Base-by-base conservation (phyloP, 2,797 vertebrate species). In the Gymnoscopelus microlampas region DNA sequence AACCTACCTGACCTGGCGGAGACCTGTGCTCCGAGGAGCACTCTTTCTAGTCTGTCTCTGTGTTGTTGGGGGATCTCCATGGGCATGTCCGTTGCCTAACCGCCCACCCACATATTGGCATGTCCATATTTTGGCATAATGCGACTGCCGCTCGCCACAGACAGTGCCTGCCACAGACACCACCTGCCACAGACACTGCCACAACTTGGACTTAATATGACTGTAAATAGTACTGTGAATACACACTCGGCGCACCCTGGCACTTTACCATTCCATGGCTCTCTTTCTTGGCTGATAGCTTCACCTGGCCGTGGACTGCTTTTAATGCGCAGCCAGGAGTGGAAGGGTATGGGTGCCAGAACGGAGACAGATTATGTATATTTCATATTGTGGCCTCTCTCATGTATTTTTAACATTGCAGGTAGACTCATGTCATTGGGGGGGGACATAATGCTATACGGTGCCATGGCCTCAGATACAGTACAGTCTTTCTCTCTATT, bases 251-350 rank as follows among this genome's bases (percentile, higher is more conserved):
- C 8, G 39, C 23, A 55, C 3, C 53, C 77, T 14, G 63, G 53
- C 69, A 60, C 53, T 70, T 47, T 44, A 62, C 72, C 63, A 39
- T 3, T 29, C 66, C 60, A 26, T n/a, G 57, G 26, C 76, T 66
- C 56, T 66, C 64, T 71, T 73, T 79, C 60, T 58, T 3, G 68
- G 66, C 57, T 79, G 81, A 85, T 79, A 85, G 67, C 80, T 76
- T 85, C 75, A 78, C 76, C 83, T 68, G 29, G 68, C 60, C 74
- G 68, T 71, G 59, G 72, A 80, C 61, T 64, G 74, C 72, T 89
- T 91, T 88, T 88, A 78, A 19, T 76, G 82, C 85, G 87, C 9
- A 70, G 66, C 78, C 69, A 78, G 51, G 77, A 80, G 77, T 82
- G 77, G 83, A 76, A 83, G 63, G 48, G 69, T 59, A 15, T 9